Evolutionary conservation across 23 tunicate genomes (phyloP).

Genomic region (Halocynthia aurantium): DNA sequence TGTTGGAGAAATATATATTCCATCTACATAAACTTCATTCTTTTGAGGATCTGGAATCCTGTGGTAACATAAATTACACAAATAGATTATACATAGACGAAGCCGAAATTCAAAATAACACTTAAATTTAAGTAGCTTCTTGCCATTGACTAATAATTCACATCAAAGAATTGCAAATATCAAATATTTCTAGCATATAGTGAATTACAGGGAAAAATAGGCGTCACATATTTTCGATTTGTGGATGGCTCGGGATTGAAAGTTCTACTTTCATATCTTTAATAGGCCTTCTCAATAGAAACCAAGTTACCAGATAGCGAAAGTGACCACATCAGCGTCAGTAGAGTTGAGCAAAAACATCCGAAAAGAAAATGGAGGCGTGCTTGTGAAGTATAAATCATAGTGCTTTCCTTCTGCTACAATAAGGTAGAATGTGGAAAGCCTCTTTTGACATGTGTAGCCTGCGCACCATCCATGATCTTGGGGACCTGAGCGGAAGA

Average conservation of each 20-base stretch:
- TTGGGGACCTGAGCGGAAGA: slow-evolving; percentile 73
- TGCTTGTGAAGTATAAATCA: slow-evolving; percentile 13
- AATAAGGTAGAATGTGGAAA: slow-evolving; percentile 69
- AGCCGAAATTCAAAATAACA: no score
- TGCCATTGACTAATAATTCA: no score
- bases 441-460: slow-evolving; percentile 84
- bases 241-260: no score
- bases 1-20: neutral
- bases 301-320: slow-evolving; percentile 42
- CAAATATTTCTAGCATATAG: no score
- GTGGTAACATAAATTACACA: neutral
- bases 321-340: slow-evolving; percentile 7
- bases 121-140: no score
- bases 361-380: neutral
- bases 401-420: slow-evolving; percentile 28
- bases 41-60: slow-evolving; percentile 20
- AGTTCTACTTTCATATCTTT: no score
- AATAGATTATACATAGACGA: no score
- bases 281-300: no score
- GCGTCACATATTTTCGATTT: no score
- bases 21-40: neutral
- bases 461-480: slow-evolving; percentile 95
- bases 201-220: no score
- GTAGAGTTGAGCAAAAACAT: slow-evolving; percentile 26
- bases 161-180: no score